These are phyloP conservation scores for Prochilodus magdalenae DNA, from an alignment of 2,113 vertebrate genomes.

Conservation along the genomic window DNA sequence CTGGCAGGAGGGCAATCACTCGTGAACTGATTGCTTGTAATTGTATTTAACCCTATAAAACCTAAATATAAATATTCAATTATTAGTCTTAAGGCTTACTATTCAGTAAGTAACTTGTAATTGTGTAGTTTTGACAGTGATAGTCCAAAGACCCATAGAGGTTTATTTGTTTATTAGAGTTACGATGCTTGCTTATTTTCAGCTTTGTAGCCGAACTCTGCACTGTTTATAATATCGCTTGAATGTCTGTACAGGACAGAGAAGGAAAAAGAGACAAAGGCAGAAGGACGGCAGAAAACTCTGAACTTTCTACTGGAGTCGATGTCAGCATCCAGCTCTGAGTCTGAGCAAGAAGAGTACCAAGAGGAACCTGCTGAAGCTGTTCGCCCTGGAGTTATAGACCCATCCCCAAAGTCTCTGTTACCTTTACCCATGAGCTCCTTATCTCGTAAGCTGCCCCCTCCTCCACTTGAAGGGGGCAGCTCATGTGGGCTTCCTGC, in stretches of 20 bases:
- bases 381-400: background rate
- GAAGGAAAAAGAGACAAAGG: slow-evolving; percentile 10
- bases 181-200: background rate
- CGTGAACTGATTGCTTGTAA: too few relatives aligned
- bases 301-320: slow-evolving; percentile 76
- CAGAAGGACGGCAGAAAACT: slow-evolving; percentile 43
- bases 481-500: slow-evolving; percentile 11
- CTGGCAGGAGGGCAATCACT: too few relatives aligned
- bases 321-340: slow-evolving; percentile 65
- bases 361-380: background rate
- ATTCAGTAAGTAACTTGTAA: too few relatives aligned
- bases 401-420: background rate
- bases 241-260: slow-evolving; percentile 34
- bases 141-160: too few relatives aligned
- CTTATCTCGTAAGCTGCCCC: slow-evolving; percentile 66
- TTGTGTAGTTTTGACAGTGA: too few relatives aligned
- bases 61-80: too few relatives aligned
- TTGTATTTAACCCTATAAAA: too few relatives aligned
- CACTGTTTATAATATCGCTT: background rate
- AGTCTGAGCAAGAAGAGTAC: slow-evolving; percentile 52
- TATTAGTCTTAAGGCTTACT: too few relatives aligned
- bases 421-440: slow-evolving; percentile 3
- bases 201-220: background rate
- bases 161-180: too few relatives aligned
- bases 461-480: slow-evolving; percentile 65